Evolutionary conservation across 2,113 vertebrate species (phyloP), one percentile per base, ranked within the genome.

Genomic region (Athene noctua): DNA sequence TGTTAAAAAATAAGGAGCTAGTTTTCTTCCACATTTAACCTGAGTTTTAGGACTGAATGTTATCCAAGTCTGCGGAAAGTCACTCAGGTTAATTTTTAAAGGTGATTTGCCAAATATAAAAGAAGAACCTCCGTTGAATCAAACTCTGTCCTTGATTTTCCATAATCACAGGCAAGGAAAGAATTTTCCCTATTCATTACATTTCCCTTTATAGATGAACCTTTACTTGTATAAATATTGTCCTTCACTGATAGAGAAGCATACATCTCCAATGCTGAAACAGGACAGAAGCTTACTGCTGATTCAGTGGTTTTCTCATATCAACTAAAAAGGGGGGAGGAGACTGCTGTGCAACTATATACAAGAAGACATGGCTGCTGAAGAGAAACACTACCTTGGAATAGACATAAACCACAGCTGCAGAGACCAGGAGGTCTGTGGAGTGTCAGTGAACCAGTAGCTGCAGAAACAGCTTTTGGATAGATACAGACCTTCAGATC

Each of bases 381-480:
- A 88, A 82, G 74, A 75, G 84, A 94, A 95, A 91, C 59, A 57
- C 38, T 85, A 86, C 84, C 73, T 73, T 83, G 80, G 70, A 70
- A 38, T 3, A 91, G 90, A 30, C 88, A 34, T 86, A 91, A 95
- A 92, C 78, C 0, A 71, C 95, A 97, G 95, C 94, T 96, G 86
- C 84, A 88, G 61, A 46, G 32, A 70, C 11, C 1, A 0, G 46
- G 74, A 81, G 77, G 74, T 91, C 94, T 94, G 86, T 15, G 46
- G 57, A 95, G 80, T 4, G 5, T 94, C 86, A 97, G 54, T 5
- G n/a, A 92, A 88, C 19, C 40, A 96, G 83, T 83, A 94, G 92
- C 88, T 92, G 95, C 91, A 92, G 86, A 73, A 91, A 83, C 29
- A 80, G 91, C 70, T 91, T 95, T 88, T 72, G 63, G 66, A 62